These are phyloP conservation scores for Cantharis rustica DNA, from an alignment of 2,888 invertebrate genomes.

Conservation along the genomic window DNA sequence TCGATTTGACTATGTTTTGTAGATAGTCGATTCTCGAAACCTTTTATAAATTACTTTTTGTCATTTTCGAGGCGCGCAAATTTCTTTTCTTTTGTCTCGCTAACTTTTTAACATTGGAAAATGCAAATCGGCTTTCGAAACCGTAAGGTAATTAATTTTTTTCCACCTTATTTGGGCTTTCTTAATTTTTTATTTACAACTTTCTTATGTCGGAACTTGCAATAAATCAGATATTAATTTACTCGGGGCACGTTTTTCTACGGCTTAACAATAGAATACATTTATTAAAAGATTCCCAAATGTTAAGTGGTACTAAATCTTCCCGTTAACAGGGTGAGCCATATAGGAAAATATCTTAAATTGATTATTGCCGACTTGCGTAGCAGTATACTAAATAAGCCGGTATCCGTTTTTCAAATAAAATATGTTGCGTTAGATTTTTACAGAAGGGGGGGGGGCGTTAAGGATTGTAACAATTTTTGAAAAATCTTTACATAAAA, in stretches of 20 bases:
- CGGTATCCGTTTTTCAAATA: neutral
- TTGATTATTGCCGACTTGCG: neutral
- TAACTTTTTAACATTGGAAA: neutral
- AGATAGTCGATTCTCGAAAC: constrained; percentile 9
- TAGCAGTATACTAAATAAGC: neutral
- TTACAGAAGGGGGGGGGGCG: too few relatives aligned
- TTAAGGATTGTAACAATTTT: too few relatives aligned
- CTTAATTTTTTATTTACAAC: neutral
- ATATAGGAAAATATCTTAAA: neutral
- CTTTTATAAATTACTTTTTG: constrained; percentile 22
- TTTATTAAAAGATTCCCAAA: neutral
- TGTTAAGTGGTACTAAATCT: neutral
- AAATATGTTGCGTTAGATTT: neutral
- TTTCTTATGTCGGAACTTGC: neutral
- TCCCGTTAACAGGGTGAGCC: neutral
- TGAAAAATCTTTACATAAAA: too few relatives aligned
- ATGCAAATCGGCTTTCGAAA: neutral
- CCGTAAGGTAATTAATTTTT: neutral
- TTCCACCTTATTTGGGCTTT: neutral
- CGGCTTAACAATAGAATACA: neutral
- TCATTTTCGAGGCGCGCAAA: constrained; percentile 4
- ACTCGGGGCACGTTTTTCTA: neutral
- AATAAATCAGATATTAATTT: neutral
- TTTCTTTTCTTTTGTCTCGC: neutral
- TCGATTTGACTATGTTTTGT: constrained; percentile 16